Conservation (phyloP, 64 coral and sea anemone genomes). For the Montipora foliosa region DNA sequence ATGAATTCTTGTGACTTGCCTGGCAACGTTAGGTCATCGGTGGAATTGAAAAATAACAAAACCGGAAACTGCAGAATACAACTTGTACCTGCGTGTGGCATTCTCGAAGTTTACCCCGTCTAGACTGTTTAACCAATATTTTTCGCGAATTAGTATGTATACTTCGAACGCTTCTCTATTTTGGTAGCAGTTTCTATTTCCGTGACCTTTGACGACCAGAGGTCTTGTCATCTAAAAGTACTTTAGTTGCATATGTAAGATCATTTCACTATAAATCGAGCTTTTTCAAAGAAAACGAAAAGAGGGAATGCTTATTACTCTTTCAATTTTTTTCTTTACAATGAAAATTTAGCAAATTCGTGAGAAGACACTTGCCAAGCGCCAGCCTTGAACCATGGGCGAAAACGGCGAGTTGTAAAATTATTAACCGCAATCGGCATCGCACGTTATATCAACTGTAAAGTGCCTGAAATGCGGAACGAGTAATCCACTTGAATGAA, state of each 20-base stretch:
- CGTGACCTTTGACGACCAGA: not conserved
- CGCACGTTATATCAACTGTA: not conserved
- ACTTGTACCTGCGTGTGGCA: not conserved
- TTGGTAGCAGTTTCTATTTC: not conserved
- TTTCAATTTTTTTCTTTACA: not conserved
- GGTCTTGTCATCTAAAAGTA: not conserved
- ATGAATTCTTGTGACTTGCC: not conserved
- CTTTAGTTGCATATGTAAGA: not conserved
- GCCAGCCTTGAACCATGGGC: not conserved
- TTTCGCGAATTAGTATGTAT: not conserved
- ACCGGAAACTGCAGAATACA: conserved; percentile 27
- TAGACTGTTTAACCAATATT: not conserved
- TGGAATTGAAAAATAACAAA: conserved; percentile 21
- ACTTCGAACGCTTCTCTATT: not conserved
- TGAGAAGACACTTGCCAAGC: not conserved
- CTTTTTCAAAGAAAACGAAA: not conserved
- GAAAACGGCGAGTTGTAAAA: conserved; percentile 16
- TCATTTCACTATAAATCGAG: not conserved
- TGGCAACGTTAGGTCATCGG: conserved; percentile 32
- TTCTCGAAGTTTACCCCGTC: not conserved
- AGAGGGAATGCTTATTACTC: not conserved
- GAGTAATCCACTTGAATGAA: conserved; percentile 50
- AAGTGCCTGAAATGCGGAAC: conserved; percentile 46
- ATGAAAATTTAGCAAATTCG: not conserved
- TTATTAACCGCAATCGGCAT: conserved; percentile 19